A percentile compares a stretch with the other conserved stretches of the same genome.
phyloP scores from a whole-genome alignment of 1,140 invertebrate genomes.

The Heliconius hewitsoni region DNA sequence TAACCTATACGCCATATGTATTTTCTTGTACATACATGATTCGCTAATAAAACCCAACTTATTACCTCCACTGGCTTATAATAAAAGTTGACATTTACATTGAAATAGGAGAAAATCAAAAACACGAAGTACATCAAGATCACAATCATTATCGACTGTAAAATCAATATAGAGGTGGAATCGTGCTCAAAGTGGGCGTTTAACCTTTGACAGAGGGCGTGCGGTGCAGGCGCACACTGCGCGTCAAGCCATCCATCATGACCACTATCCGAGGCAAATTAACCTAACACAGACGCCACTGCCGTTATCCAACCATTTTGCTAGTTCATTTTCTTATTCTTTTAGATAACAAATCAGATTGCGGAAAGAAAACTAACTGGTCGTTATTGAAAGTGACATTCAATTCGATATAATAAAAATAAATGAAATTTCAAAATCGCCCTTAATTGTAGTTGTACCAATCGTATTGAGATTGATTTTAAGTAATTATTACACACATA shows the following conservation, averaged over 20 bases:
- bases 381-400: not conserved
- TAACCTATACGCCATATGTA: no score
- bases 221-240: constrained; percentile 61
- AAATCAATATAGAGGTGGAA: constrained; percentile 74
- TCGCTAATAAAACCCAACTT: not conserved
- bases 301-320: constrained; percentile 31
- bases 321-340: not conserved
- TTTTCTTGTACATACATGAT: not conserved
- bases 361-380: not conserved
- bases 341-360: not conserved
- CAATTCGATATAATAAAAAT: not conserved
- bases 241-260: constrained; percentile 73
- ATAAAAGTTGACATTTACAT: constrained; percentile 10
- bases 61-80: not conserved
- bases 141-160: constrained; percentile 45
- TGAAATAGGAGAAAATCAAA: constrained; percentile 13
- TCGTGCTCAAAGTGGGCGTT: constrained; percentile 76
- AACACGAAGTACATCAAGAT: constrained; percentile 34
- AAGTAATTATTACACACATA: not conserved
- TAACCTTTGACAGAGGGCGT: constrained; percentile 74
- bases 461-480: no score
- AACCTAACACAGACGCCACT: constrained; percentile 66
- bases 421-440: no score
- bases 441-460: no score
- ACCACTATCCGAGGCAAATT: constrained; percentile 72